Base-by-base conservation (phyloP, 2,113 vertebrate genomes). In the Leucoraja erinaceus region DNA sequence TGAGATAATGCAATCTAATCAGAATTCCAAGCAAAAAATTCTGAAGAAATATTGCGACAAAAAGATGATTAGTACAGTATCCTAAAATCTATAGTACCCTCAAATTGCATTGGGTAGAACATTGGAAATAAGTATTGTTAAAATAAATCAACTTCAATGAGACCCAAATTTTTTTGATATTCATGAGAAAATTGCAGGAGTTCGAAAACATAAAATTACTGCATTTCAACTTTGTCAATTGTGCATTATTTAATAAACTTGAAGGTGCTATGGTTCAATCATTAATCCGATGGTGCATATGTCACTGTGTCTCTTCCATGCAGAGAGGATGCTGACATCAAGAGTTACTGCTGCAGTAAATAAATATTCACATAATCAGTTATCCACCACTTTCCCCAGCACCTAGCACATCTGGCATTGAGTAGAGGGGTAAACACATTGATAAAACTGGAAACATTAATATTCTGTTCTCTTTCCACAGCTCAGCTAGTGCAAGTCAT, bases 241-340 rank as follows among this genome's bases (percentile, higher is more conserved):
- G 56, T 63, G 3, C 28, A 86, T 86, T 16, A 86, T 86, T 86
- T 63, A n/a, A 86, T 86, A 86, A 61, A 86, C 28, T 63, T 63
- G 83, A 28, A n/a, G 2, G 28, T 63, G n/a, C 12, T 31, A 14
- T 31, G 83, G 56, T 86, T 63, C 59, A n/a, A 86, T 86, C 28
- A n/a, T 86, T 31, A 86, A 86, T 61, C 59, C 59, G n/a, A 59
- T 63, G 59, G 56, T 86, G 59, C 83, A 86, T 16, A 86, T 86
- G 56, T 86, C 83, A 63, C 59, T 7, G 1, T 86, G 31, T 63
- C 63, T 31, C 83, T 63, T 86, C 83, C 61, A 63, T 11, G 59
- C 10, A 6, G 28, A 63, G 28, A 63, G 28, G 5, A 31, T 8
- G 20, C 81, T n/a, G 56, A 61, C 81, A 61, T 10, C 59, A 59